A percentile compares a stretch with the other conserved stretches of the same genome.
These are phyloP conservation scores for Eulemur rufifrons DNA, from an alignment of 2,113 vertebrate genomes.

Conservation along the genomic window DNA sequence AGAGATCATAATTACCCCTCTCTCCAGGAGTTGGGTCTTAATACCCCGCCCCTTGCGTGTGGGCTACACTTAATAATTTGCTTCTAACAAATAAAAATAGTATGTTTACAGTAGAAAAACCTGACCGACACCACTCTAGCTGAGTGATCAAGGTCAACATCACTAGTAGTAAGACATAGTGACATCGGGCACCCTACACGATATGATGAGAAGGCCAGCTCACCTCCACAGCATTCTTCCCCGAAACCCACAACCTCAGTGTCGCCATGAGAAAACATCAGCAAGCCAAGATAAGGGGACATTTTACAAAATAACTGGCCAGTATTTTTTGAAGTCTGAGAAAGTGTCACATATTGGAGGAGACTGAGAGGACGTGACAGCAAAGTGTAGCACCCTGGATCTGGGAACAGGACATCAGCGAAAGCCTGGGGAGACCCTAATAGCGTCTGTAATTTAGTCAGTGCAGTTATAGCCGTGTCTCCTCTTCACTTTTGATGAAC, in stretches of 20 bases:
- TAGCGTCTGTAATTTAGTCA: neutral
- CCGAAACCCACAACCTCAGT: neutral
- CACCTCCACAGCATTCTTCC: neutral
- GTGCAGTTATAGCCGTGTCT: accelerated
- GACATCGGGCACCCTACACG: accelerated
- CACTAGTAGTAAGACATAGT: accelerated
- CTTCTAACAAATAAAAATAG: accelerated
- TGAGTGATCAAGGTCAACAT: accelerated
- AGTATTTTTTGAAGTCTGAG: neutral
- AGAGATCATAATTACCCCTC: neutral
- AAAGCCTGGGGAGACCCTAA: neutral
- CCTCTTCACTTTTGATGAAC: neutral
- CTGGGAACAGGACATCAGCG: no score
- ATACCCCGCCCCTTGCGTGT: neutral
- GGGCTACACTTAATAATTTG: no score
- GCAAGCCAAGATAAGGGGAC: neutral
- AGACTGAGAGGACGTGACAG: neutral
- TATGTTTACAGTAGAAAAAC: neutral
- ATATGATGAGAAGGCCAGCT: neutral
- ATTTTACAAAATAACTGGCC: neutral
- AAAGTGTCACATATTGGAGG: neutral
- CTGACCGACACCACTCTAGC: no score
- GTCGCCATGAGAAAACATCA: neutral
- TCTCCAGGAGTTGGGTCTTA: neutral
- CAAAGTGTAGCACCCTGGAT: neutral